Base-by-base conservation (phyloP, 2,113 vertebrate species). In the Xenopus borealis region DNA sequence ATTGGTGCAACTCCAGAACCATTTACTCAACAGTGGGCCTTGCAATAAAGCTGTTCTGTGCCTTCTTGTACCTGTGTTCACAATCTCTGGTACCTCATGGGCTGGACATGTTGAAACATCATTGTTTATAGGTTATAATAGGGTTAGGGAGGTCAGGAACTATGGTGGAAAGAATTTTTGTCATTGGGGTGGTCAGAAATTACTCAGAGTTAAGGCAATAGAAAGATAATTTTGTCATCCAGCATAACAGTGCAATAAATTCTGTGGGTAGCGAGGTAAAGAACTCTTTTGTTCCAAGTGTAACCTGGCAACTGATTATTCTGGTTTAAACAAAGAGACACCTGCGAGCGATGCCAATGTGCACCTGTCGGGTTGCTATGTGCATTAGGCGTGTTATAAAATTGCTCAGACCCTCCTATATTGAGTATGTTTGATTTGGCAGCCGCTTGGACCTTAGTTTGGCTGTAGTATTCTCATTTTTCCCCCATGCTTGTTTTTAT, bases 281-380 rank as follows among this genome's bases (percentile, higher is more conserved):
- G 63, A 14, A 78, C 79, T 72, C 75, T 77, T 84, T 65, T 78
- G 40, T 82, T 85, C 78, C 71, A 57, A 45, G 27, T 82, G 75
- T 79, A 81, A 62, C 57, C 69, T 80, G 74, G 72, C 72, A 84
- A 82, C 78, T 72, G 47, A 59, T 72, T 84, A 55, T 72, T 85
- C 64, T 76, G 12, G 85, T 80, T 80, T 80, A 83, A 87, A 80
- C 66, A 83, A 69, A 83, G 76, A 79, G 70, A 72, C 27, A 79
- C 72, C 2, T 27, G 40, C 81, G 70, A 18, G 78, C 79, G 71
- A 33, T 83, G 62, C 81, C 71, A 79, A 79, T 74, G 77, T 63
- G 6, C 76, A 82, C 76, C 72, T 81, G 74, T 65, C 67, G 55
- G 46, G 53, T 80, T 82, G 62, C 71, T 81, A 79, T 72, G 50